A percentile compares a stretch with the other conserved stretches of the same genome.
Evolutionary conservation across 2,797 vertebrate genomes (phyloP).

Genomic region (Poeciliopsis turneri): DNA sequence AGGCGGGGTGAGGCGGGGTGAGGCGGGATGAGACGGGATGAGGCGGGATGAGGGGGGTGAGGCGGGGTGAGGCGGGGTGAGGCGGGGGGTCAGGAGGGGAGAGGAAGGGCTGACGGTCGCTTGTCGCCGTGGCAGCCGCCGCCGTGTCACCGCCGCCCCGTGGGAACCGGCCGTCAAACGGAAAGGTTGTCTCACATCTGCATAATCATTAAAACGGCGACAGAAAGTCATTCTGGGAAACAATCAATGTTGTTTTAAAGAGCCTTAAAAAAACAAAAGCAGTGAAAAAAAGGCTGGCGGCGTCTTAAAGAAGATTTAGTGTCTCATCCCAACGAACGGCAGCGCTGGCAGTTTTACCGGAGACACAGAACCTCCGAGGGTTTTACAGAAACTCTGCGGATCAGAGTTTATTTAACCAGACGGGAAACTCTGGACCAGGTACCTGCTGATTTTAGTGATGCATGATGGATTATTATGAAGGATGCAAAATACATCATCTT

Average conservation of each 20-base stretch:
- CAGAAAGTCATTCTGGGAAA: constrained; percentile 81
- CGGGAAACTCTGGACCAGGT: neutral
- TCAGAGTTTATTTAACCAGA: constrained; percentile 16
- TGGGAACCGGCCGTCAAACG: constrained; percentile 71
- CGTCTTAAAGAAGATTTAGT: constrained; percentile 69
- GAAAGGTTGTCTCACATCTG: constrained; percentile 81
- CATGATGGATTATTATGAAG: neutral
- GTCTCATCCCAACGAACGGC: constrained; percentile 46
- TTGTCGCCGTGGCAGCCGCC: constrained; percentile 54
- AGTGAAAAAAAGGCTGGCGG: constrained; percentile 40
- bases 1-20: neutral
- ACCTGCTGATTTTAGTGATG: neutral
- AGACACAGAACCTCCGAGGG: constrained; percentile 18
- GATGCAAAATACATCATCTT: neutral
- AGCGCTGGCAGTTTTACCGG: constrained; percentile 53
- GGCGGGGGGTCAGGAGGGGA: neutral
- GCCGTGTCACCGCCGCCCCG: constrained; percentile 52
- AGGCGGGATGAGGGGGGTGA: too few species aligned
- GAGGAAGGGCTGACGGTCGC: constrained; percentile 23
- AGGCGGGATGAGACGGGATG: constrained; percentile 19
- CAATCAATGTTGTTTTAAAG: constrained; percentile 84
- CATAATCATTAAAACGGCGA: constrained; percentile 80
- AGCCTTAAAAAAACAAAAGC: constrained; percentile 64
- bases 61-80: neutral
- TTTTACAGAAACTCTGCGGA: constrained; percentile 28